A percentile compares a stretch with the other conserved stretches of the same genome.
These are phyloP conservation scores for Agonopterix subpropinquella DNA, from an alignment of 2,888 invertebrate genomes.

Conservation along the genomic window DNA sequence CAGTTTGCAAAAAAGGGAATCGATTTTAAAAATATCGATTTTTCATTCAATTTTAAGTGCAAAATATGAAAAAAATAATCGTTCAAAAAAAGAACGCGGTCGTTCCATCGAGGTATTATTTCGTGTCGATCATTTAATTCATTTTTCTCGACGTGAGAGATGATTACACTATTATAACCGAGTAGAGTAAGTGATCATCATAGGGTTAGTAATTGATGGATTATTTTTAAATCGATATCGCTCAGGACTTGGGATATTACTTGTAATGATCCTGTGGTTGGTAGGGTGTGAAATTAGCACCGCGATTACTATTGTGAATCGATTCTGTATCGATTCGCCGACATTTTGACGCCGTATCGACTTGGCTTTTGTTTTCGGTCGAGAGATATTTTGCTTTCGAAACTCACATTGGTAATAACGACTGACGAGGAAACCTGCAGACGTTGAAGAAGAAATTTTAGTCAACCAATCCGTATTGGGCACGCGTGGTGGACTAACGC, in stretches of 20 bases:
- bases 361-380: not conserved
- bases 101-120: not conserved
- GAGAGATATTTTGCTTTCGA: not conserved
- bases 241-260: not conserved
- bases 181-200: constrained; percentile 2
- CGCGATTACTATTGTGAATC: constrained; percentile 3
- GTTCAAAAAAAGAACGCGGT: not conserved
- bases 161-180: constrained; percentile 3
- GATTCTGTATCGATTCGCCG: constrained; percentile 2
- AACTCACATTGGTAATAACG: too few species aligned
- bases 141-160: constrained; percentile 1
- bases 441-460: too few species aligned
- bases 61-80: too few species aligned
- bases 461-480: too few species aligned
- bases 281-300: constrained; percentile 6
- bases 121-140: constrained; percentile 1
- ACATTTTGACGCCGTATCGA: not conserved
- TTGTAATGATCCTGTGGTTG: not conserved
- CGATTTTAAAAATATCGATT: too few species aligned
- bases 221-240: constrained; percentile 8
- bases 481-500: too few species aligned
- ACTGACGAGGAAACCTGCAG: too few species aligned
- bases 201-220: constrained; percentile 4
- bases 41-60: too few species aligned
- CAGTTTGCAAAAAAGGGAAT: too few species aligned